Percentiles rank a stretch among this genome's conserved stretches.
Conservation (phyloP, 1,140 invertebrate species). For the Drosophila ercepeae region DNA sequence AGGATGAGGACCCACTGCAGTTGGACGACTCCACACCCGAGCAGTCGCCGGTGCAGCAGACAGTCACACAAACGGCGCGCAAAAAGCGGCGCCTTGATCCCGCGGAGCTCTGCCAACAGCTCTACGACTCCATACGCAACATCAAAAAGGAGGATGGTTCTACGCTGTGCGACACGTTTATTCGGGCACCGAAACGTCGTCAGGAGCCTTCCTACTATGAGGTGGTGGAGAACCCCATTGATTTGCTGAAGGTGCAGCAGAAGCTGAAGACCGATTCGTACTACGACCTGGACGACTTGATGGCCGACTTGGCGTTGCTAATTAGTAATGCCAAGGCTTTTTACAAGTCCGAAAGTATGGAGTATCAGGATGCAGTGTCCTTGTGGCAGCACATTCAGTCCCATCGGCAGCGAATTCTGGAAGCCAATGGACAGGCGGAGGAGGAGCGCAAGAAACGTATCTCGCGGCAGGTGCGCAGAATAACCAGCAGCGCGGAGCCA, state of each 20-base stretch:
- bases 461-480: slow-evolving; percentile 65
- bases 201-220: slow-evolving; percentile 96
- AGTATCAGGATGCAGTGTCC: slow-evolving; percentile 95
- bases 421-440: slow-evolving; percentile 75
- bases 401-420: slow-evolving; percentile 85
- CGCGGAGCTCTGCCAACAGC: slow-evolving; percentile 94
- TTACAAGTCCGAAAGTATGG: slow-evolving; percentile 93
- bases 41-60: slow-evolving; percentile 84
- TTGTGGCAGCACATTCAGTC: slow-evolving; percentile 93
- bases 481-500: slow-evolving; percentile 83
- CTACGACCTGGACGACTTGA: slow-evolving; percentile 94
- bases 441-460: slow-evolving; percentile 72
- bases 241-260: slow-evolving; percentile 95
- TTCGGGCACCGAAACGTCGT: slow-evolving; percentile 95
- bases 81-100: slow-evolving; percentile 74
- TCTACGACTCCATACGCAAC: slow-evolving; percentile 95
- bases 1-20: slow-evolving; percentile 80
- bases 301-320: slow-evolving; percentile 93
- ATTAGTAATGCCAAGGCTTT: slow-evolving; percentile 96
- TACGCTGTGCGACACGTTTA: slow-evolving; percentile 96
- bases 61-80: slow-evolving; percentile 67
- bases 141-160: slow-evolving; percentile 96
- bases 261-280: slow-evolving; percentile 98
- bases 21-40: slow-evolving; percentile 85
- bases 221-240: slow-evolving; percentile 96